Evolutionary conservation across 2,797 vertebrate species (phyloP).

Genomic region (Coilia nasus): DNA sequence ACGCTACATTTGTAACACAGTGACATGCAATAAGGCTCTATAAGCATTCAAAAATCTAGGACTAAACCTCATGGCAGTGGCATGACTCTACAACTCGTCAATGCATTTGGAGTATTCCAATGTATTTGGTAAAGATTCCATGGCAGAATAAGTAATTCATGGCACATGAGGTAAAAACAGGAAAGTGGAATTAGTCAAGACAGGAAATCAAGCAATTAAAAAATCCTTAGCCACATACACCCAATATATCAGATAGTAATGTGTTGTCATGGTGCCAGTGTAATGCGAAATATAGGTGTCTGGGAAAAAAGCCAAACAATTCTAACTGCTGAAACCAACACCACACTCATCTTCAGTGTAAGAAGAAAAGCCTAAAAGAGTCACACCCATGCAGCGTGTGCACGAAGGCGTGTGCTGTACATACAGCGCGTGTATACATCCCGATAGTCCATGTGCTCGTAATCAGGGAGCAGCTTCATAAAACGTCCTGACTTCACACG

Average conservation of each 20-base stretch:
- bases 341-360: slow-evolving; percentile 9
- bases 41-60: neutral
- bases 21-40: neutral
- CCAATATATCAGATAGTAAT: neutral
- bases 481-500: slow-evolving; percentile 91
- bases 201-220: neutral
- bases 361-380: slow-evolving; percentile 9
- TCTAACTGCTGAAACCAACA: neutral
- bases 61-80: neutral
- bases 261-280: neutral
- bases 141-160: neutral
- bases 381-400: slow-evolving; percentile 4
- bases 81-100: neutral
- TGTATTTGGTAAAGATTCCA: no score
- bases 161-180: neutral
- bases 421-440: slow-evolving; percentile 87
- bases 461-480: slow-evolving; percentile 95
- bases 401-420: slow-evolving; percentile 66
- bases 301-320: neutral
- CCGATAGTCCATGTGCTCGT: slow-evolving; percentile 91
- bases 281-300: neutral
- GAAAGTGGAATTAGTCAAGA: neutral
- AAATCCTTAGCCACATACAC: neutral
- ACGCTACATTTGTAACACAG: no score
- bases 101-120: neutral